Evolutionary conservation across 2,888 invertebrate species (phyloP).

Genomic region (Campopleginae sp.): DNA sequence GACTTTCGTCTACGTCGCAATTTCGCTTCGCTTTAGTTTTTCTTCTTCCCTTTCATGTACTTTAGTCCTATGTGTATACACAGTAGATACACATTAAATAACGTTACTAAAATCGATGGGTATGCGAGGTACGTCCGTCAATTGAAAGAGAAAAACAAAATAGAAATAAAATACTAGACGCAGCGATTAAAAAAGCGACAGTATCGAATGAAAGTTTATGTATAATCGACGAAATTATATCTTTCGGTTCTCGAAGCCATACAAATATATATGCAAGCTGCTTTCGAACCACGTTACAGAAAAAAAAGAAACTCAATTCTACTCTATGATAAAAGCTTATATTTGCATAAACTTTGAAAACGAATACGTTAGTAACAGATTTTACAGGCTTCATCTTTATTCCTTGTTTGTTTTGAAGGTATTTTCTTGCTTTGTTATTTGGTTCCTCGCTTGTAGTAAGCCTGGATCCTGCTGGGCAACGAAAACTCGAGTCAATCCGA

Average conservation of each 20-base stretch:
- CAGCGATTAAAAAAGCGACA: constrained; percentile 31
- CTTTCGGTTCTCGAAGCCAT: constrained; percentile 54
- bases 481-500: constrained; percentile 63
- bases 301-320: constrained; percentile 62
- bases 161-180: constrained; percentile 24
- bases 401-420: constrained; percentile 29
- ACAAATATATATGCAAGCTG: constrained; percentile 52
- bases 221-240: constrained; percentile 34
- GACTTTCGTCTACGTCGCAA: constrained; percentile 40
- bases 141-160: constrained; percentile 18
- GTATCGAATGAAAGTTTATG: constrained; percentile 46
- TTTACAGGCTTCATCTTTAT: constrained; percentile 61
- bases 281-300: constrained; percentile 48
- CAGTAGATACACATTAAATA: constrained; percentile 46
- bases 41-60: constrained; percentile 14
- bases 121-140: constrained; percentile 60
- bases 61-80: constrained; percentile 46
- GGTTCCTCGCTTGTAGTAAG: constrained; percentile 69
- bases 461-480: constrained; percentile 63
- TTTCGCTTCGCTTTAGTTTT: constrained; percentile 14
- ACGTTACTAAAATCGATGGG: constrained; percentile 43
- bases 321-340: constrained; percentile 67
- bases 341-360: constrained; percentile 68
- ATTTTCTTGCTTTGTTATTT: constrained; percentile 63
- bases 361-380: constrained; percentile 68